phyloP scores from a whole-genome alignment of 2,113 vertebrate species.

The Muntiacus reevesi region DNA sequence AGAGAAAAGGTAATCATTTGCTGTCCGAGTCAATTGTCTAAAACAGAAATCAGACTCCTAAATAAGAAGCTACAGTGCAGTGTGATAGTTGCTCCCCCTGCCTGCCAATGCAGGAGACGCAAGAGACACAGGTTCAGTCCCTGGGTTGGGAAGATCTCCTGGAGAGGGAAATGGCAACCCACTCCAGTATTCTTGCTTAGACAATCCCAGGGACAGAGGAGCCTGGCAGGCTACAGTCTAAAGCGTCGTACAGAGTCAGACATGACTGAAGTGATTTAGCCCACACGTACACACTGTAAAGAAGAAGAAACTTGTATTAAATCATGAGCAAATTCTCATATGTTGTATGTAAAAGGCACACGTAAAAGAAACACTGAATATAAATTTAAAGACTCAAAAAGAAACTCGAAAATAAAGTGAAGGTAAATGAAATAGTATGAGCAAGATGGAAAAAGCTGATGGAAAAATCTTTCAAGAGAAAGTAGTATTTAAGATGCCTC shows the following conservation, averaged over 20 bases:
- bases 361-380: neutral
- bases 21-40: neutral
- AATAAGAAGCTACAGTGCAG: neutral
- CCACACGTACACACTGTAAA: neutral
- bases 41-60: neutral
- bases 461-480: neutral
- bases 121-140: neutral
- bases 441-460: neutral
- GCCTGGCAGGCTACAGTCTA: neutral
- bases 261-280: neutral
- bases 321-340: neutral
- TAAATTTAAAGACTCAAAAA: conserved; percentile 26
- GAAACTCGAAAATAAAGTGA: conserved; percentile 30
- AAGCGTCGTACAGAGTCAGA: neutral
- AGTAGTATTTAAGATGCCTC: neutral
- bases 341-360: neutral
- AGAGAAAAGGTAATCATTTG: neutral
- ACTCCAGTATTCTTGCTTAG: neutral
- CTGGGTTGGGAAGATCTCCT: neutral
- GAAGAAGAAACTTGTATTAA: neutral
- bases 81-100: neutral
- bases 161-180: neutral
- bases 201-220: neutral
- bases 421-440: neutral
- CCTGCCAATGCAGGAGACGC: neutral